Percentiles rank a stretch among this genome's conserved stretches.
Conservation (phyloP, 2,113 vertebrate species). For the Melanocharis versteri region DNA sequence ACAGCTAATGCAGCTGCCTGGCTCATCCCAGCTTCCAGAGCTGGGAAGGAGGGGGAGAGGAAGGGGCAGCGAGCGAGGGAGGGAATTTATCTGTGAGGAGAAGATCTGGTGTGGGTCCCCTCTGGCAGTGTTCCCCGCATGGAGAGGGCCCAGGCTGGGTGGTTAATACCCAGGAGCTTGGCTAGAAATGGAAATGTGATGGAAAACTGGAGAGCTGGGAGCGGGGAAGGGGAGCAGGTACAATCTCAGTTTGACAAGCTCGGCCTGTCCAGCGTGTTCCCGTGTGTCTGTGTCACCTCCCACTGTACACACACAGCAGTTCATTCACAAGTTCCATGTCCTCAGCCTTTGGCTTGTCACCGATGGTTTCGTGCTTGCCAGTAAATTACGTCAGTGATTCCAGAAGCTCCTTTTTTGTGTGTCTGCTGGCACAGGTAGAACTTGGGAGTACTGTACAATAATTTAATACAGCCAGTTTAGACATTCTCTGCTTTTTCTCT, state of each 20-base stretch:
- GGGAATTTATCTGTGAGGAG: background rate
- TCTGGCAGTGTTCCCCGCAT: background rate
- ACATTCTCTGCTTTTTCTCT: background rate
- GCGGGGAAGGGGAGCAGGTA: background rate
- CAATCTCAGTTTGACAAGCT: background rate
- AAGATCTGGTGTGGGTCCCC: background rate
- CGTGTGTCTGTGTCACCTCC: background rate
- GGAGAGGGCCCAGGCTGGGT: background rate
- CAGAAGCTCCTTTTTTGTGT: background rate
- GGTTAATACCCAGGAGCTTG: background rate
- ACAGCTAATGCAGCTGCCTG: background rate
- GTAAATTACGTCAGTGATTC: slow-evolving; percentile 16
- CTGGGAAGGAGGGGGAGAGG: background rate
- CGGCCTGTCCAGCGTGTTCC: background rate
- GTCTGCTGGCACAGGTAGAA: background rate
- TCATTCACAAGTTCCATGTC: background rate
- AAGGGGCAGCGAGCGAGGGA: background rate
- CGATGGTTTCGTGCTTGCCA: slow-evolving; percentile 3
- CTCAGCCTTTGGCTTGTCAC: background rate
- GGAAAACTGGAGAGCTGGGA: background rate
- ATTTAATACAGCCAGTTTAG: background rate
- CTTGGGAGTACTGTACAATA: background rate
- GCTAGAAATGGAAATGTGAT: background rate
- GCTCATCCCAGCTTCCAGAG: background rate
- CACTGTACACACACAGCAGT: background rate